Evolutionary conservation across 2,888 invertebrate species (phyloP), one percentile per base, ranked within the genome.

Genomic region (Leptogaster cylindrica): DNA sequence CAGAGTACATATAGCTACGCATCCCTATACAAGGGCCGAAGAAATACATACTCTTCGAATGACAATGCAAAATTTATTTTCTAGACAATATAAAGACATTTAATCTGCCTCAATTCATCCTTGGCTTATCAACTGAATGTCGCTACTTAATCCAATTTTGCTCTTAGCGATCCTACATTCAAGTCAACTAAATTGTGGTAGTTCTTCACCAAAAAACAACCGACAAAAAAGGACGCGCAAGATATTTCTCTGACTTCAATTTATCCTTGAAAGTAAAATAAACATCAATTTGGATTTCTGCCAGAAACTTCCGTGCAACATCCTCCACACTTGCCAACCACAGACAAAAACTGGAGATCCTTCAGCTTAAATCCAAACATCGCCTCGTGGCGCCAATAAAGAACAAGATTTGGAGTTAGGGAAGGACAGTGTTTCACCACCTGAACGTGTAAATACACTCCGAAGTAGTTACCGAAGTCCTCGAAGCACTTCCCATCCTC

Each of bases 211-310:
- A n/a, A n/a, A n/a, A n/a, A n/a, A n/a, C n/a, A n/a, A n/a, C 23
- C 46, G 31, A 25, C 46, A 46, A 46, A 46, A 46, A 46, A 25
- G 46, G 23, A 46, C 46, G 12, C 46, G 20, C 46, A 52, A 52
- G 7, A 28, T 52, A 31, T 52, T 33, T 52, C 18, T 52, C 52
- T 33, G 52, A 10, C 31, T 16, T 18, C 52, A 52, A 52, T 52
- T 52, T 52, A 52, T 52, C 20, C 52, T 18, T 18, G 31, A 33
- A 52, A 52, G 31, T 16, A 33, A 52, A 52, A 52, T 52, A 52
- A 28, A 52, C 52, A 52, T 52, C 31, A 52, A 52, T 52, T 52
- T 52, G 52, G 52, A 52, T 52, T 52, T 28, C 52, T 52, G 52
- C 52, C 52, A 52, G 52, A 52, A 31, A 52, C 52, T 31, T 31